Conservation (phyloP, 1,140 invertebrate species). For the Papilio polyxenes region DNA sequence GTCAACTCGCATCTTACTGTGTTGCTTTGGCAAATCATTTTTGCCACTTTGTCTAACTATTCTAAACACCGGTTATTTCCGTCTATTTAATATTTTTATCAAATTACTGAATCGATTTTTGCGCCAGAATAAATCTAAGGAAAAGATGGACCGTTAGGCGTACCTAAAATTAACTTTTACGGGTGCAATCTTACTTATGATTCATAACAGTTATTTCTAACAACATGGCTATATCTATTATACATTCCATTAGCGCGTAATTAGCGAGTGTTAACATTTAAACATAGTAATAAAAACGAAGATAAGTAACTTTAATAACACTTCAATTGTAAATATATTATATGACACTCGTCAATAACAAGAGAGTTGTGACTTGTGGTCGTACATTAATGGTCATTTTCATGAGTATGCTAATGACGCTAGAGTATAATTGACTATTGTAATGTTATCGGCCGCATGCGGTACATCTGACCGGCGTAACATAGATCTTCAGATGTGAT, state of each 20-base stretch:
- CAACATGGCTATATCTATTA: background rate
- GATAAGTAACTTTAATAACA: background rate
- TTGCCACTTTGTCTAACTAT: constrained; percentile 48
- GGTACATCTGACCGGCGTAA: constrained; percentile 47
- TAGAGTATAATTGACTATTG: constrained; percentile 62
- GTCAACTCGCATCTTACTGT: constrained; percentile 65
- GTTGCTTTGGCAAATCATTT: constrained; percentile 71
- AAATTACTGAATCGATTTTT: constrained; percentile 39
- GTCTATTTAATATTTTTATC: constrained; percentile 16
- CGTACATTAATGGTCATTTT: constrained; percentile 9
- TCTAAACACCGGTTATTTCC: constrained; percentile 33
- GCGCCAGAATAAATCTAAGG: background rate
- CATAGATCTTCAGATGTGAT: constrained; percentile 53
- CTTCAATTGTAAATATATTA: background rate
- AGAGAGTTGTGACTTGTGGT: background rate
- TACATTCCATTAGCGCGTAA: background rate
- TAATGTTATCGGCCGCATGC: constrained; percentile 60
- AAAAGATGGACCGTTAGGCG: no score
- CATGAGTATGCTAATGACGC: constrained; percentile 41
- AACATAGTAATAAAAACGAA: background rate
- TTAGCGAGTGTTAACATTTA: background rate
- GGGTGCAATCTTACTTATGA: background rate
- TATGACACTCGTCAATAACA: background rate
- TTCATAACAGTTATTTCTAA: background rate
- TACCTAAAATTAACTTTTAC: background rate